A percentile compares a stretch with the other conserved stretches of the same genome.
Conservation (phyloP, 2,113 vertebrate genomes). For the Sturnus vulgaris region DNA sequence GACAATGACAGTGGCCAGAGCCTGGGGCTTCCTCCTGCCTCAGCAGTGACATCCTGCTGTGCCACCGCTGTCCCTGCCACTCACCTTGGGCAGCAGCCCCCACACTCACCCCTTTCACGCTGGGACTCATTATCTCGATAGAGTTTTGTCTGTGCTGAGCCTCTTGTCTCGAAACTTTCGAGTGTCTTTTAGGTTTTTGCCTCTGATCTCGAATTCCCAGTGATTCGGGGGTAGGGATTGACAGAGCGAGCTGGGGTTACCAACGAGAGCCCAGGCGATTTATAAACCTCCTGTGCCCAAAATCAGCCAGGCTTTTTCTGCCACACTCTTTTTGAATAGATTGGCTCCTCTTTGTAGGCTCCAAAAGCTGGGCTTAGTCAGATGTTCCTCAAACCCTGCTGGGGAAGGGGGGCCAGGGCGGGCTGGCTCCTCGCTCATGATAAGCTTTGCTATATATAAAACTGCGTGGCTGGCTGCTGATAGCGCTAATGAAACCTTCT, state of each 20-base stretch:
- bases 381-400: neutral
- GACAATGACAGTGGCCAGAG: neutral
- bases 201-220: neutral
- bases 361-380: neutral
- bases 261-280: neutral
- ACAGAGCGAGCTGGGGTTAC: fast-evolving
- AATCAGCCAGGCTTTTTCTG: neutral
- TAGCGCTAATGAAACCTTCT: neutral
- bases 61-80: neutral
- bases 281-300: neutral
- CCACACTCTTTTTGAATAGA: neutral
- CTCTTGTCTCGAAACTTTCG: neutral
- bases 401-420: neutral
- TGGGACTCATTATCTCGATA: fast-evolving
- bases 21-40: neutral
- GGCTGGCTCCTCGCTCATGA: neutral
- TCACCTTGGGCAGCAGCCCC: fast-evolving
- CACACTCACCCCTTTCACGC: fast-evolving
- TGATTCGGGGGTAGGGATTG: fast-evolving
- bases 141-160: neutral
- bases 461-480: neutral
- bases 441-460: neutral
- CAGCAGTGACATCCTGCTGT: neutral
- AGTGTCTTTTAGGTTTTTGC: neutral
- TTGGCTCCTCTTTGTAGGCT: neutral